Percentiles rank a stretch among this genome's conserved stretches.
phyloP scores from a whole-genome alignment of 2,888 invertebrate species.

The Peribatodes rhomboidaria region DNA sequence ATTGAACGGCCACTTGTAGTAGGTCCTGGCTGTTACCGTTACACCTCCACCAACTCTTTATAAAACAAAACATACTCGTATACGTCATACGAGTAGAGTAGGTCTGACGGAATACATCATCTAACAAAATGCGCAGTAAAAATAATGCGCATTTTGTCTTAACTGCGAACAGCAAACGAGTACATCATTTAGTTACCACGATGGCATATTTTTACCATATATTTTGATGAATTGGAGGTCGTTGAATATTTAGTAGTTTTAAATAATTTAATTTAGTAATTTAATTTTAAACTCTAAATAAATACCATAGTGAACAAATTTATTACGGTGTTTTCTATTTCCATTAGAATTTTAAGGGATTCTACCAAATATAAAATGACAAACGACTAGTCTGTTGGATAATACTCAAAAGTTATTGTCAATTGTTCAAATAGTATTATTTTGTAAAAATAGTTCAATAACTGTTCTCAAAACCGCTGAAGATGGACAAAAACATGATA shows the following conservation, averaged over 20 bases:
- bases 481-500: too few species aligned
- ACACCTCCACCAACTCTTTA: background rate
- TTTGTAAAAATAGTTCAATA: too few species aligned
- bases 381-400: too few species aligned
- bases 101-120: slow-evolving; percentile 17
- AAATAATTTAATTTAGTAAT: slow-evolving; percentile 8
- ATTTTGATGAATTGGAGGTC: slow-evolving; percentile 34
- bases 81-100: too few species aligned
- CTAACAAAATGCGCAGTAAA: slow-evolving; percentile 33
- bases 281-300: background rate
- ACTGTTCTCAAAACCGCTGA: too few species aligned
- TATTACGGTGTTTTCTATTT: too few species aligned
- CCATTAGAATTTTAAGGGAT: too few species aligned
- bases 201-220: slow-evolving; percentile 25
- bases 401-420: too few species aligned
- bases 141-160: slow-evolving; percentile 36
- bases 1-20: slow-evolving; percentile 25
- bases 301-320: background rate
- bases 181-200: slow-evolving; percentile 20
- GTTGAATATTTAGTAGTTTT: slow-evolving; percentile 39
- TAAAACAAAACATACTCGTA: slow-evolving; percentile 12
- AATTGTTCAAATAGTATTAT: too few species aligned
- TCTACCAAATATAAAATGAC: too few species aligned
- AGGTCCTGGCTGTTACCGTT: slow-evolving; percentile 30
- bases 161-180: slow-evolving; percentile 18